Evolutionary conservation across 1,140 invertebrate species (phyloP), one percentile per base, ranked within the genome.

Genomic region (Schlechtendalia chinensis): DNA sequence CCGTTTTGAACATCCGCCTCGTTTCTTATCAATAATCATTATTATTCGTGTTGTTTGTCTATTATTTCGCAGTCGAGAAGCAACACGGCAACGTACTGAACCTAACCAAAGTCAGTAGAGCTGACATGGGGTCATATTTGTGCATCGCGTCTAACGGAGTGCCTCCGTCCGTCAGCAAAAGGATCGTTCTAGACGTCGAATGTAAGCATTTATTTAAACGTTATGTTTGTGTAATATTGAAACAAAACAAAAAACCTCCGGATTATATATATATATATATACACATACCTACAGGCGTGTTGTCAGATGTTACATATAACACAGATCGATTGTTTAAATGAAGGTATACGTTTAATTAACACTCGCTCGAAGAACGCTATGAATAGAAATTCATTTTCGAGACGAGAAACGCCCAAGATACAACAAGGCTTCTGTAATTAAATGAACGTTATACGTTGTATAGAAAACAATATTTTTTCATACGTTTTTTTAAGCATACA

Each of bases 121-220:
- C 91, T 67, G 93, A 96, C 85, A 96, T 96, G 94, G 93, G 92
- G 24, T 91, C 92, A 80, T 95, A 94, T 86, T 87, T 94, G 71
- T 94, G 93, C 85, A 94, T 94, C 59, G 93, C 93, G 19, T 91
- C 90, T 82, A 95, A 94, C 82, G 93, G 93, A 32, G 92, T 96
- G 14, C 94, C 93, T n/a, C 93, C 94, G 16, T 94, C 93, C 3
- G 93, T 95, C 83, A 94, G 93, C 85, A 95, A 95, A 88, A 89
- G 84, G 39, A 85, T 85, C 29, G 84, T 83, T 22, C 80, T 85
- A 0, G 84, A 84, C 63, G 84, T 85, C 27, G 84, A 85, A 83
- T 85, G 84, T 85, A 77, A 85, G 84, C 82, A 19, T 32, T 10
- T 39, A 39, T 39, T n/a, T n/a, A n/a, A n/a, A n/a, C n/a, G n/a